Percentiles rank a stretch among this genome's conserved stretches.
Conservation (phyloP, 1,140 invertebrate species). For the Lepidurus apus region DNA sequence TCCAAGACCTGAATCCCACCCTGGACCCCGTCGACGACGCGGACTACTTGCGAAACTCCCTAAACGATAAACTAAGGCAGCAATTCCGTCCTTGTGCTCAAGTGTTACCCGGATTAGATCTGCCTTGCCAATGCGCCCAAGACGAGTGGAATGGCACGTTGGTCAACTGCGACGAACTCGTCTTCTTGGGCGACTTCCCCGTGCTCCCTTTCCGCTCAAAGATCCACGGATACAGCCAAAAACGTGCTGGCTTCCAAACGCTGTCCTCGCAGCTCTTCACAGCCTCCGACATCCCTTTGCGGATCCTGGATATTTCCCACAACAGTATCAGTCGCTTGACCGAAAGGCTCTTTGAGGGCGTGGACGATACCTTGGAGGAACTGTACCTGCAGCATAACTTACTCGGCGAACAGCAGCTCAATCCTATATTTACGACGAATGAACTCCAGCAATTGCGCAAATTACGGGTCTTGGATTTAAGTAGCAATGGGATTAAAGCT, state of each 20-base stretch:
- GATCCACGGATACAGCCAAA: constrained; percentile 67
- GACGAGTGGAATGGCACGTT: constrained; percentile 45
- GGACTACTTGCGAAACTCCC: not conserved
- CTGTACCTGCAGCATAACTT: constrained; percentile 70
- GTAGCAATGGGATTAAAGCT: constrained; percentile 67
- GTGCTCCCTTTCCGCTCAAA: constrained; percentile 65
- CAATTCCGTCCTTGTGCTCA: constrained; percentile 37
- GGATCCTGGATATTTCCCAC: constrained; percentile 69
- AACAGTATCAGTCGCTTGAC: constrained; percentile 73
- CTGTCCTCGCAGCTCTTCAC: constrained; percentile 66
- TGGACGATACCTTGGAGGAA: constrained; percentile 61
- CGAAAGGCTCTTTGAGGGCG: constrained; percentile 61
- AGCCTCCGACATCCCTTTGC: constrained; percentile 58
- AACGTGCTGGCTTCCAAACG: constrained; percentile 67
- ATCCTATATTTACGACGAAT: constrained; percentile 79
- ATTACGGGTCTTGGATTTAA: constrained; percentile 67
- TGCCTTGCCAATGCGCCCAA: constrained; percentile 39
- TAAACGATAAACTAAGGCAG: not conserved
- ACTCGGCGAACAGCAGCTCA: constrained; percentile 71
- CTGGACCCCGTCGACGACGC: not conserved
- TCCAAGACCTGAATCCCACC: not conserved
- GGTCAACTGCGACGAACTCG: constrained; percentile 74
- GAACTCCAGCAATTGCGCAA: constrained; percentile 70
- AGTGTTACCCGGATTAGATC: constrained; percentile 36
- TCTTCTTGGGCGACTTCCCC: constrained; percentile 70